These are phyloP conservation scores for Dendroctonus valens DNA, from an alignment of 1,140 invertebrate species.

Conservation along the genomic window DNA sequence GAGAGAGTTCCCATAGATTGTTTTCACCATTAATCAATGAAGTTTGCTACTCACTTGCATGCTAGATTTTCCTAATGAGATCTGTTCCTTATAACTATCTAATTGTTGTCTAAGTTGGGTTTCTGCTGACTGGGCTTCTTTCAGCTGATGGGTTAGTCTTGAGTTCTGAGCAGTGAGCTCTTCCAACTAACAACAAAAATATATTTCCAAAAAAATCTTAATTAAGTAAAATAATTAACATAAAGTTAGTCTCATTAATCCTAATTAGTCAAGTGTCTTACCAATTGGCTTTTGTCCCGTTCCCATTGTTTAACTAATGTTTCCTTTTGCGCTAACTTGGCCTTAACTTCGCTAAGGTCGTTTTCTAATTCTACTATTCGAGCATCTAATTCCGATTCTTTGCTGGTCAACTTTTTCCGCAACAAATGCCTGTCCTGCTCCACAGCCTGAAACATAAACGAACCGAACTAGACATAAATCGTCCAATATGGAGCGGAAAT, in stretches of 20 bases:
- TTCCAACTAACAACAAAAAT: slow-evolving; percentile 55
- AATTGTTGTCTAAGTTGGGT: slow-evolving; percentile 77
- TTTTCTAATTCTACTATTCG: slow-evolving; percentile 81
- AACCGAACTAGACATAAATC: too few relatives aligned
- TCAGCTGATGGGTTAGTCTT: slow-evolving; percentile 80
- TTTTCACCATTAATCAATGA: slow-evolving; percentile 3
- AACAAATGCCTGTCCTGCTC: slow-evolving; percentile 91
- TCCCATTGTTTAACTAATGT: slow-evolving; percentile 68
- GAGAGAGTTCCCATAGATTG: too few relatives aligned
- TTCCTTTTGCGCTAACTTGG: slow-evolving; percentile 65
- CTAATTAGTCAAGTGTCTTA: slow-evolving; percentile 7
- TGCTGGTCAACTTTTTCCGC: slow-evolving; percentile 76
- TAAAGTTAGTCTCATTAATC: slow-evolving; percentile 46
- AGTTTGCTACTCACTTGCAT: slow-evolving; percentile 46
- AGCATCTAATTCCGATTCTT: slow-evolving; percentile 87
- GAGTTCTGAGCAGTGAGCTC: slow-evolving; percentile 90
- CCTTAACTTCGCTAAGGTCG: slow-evolving; percentile 75
- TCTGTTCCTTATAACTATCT: slow-evolving; percentile 79
- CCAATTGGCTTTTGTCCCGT: slow-evolving; percentile 65
- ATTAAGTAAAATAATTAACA: slow-evolving; percentile 41
- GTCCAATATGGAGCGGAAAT: too few relatives aligned
- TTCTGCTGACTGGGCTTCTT: slow-evolving; percentile 65
- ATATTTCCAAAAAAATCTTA: slow-evolving; percentile 28
- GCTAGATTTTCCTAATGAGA: slow-evolving; percentile 67
- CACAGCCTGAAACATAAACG: slow-evolving; percentile 66